phyloP scores from a whole-genome alignment of 2,888 invertebrate species.

The Megastigmus dorsalis region DNA sequence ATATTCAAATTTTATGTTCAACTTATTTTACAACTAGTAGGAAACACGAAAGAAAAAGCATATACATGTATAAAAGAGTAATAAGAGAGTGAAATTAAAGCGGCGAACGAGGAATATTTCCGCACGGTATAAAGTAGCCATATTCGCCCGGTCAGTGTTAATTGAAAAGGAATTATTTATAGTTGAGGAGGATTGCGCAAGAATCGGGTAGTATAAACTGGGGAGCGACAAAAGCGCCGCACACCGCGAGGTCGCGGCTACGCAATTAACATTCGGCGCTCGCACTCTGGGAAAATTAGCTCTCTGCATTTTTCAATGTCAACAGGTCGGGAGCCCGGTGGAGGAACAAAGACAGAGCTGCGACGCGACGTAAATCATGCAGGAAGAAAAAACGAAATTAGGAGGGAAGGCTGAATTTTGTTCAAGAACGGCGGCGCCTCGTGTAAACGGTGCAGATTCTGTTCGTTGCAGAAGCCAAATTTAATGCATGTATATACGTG shows the following conservation, averaged over 20 bases:
- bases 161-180: conserved; percentile 65
- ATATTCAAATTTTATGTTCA: no score
- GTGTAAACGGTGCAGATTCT: no score
- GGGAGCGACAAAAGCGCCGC: neutral
- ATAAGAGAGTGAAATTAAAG: conserved; percentile 3
- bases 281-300: conserved; percentile 8
- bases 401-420: no score
- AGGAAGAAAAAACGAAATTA: no score
- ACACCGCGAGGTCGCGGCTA: neutral
- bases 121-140: conserved; percentile 54
- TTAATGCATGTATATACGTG: no score
- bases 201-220: neutral
- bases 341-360: neutral
- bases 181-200: no score
- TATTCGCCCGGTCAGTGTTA: conserved; percentile 54
- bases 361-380: neutral
- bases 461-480: no score
- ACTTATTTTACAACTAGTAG: no score
- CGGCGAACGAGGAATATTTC: no score
- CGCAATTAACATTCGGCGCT: conserved; percentile 18
- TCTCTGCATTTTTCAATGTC: conserved; percentile 37
- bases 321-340: neutral
- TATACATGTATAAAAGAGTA: no score
- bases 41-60: no score
- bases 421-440: no score